Base-by-base conservation (phyloP, 2,113 vertebrate species). In the Gobius niger region DNA sequence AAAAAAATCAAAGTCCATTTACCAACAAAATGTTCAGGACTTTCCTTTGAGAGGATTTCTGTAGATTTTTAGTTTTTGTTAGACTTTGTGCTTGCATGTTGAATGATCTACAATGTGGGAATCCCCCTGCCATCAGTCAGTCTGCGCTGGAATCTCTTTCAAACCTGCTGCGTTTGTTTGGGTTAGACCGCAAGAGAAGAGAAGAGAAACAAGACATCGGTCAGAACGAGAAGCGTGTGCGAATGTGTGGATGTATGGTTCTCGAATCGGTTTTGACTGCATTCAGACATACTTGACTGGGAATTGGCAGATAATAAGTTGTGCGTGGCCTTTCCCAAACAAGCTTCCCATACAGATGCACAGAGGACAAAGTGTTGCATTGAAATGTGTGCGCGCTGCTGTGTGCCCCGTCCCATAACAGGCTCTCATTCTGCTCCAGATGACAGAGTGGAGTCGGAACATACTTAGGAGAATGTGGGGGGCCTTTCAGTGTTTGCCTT, bases 321-420 rank as follows among this genome's bases (percentile, higher is more conserved):
- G 61, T 67, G 44, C 16, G 12, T 46, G 71, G 65, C 68, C 44
- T 40, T 44, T 67, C 81, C 69, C 49, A 76, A 65, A 81, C 67
- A 78, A 44, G 69, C 68, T 78, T 65, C 68, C 67, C 83, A 72
- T 19, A 54, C 63, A 79, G 76, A 67, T 65, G 67, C 66, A 82
- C 73, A 82, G 34, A 79, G 73, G 65, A 90, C 89, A 87, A 89
- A 87, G 86, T 82, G 72, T 61, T 57, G 60, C 75, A 77, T 88
- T 88, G 83, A 91, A 42, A 79, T 2, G 72, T 77, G 82, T 72
- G 72, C 67, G 64, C 73, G 65, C 67, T 56, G 70, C 53, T 14
- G 73, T 69, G 59, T 73, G 77, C 65, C 61, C 63, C 63, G 75
- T 76, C 69, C 74, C 71, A 84, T 79, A 86, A 86, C 70, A 85